Conservation (phyloP, 92 coral and sea anemone species). For the Paramuricea clavata region DNA sequence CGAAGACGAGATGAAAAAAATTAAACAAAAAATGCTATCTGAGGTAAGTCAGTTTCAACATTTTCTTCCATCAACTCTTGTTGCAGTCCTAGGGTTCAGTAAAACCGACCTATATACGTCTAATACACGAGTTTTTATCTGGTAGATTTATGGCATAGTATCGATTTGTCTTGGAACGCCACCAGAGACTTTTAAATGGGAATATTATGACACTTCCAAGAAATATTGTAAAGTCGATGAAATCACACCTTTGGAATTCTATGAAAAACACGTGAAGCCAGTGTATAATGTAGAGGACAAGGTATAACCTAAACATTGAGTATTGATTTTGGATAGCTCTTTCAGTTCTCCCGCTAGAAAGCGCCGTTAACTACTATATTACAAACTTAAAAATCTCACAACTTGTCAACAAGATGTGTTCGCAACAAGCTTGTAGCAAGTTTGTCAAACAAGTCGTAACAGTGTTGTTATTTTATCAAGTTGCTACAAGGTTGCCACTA, state of each 20-base stretch:
- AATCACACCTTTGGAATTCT: slow-evolving; percentile 85
- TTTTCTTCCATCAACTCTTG: background rate
- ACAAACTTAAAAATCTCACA: too few relatives aligned
- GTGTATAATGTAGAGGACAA: slow-evolving; percentile 80
- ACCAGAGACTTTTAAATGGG: slow-evolving; percentile 90
- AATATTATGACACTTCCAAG: slow-evolving; percentile 89
- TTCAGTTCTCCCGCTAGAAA: too few relatives aligned
- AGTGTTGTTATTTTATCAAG: too few relatives aligned
- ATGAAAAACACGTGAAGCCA: slow-evolving; percentile 88
- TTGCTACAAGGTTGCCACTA: too few relatives aligned
- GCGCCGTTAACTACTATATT: too few relatives aligned
- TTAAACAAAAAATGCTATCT: slow-evolving; percentile 82
- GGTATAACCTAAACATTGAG: slow-evolving; percentile 65
- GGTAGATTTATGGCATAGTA: slow-evolving; percentile 83
- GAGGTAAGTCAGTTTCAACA: slow-evolving; percentile 83
- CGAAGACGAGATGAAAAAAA: slow-evolving; percentile 74
- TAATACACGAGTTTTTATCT: too few relatives aligned
- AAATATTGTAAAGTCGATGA: slow-evolving; percentile 73
- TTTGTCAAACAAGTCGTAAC: too few relatives aligned
- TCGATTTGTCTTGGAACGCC: slow-evolving; percentile 92
- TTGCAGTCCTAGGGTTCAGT: too few relatives aligned
- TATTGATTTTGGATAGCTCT: too few relatives aligned
- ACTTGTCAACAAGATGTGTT: too few relatives aligned
- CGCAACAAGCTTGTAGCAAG: too few relatives aligned
- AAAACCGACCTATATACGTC: too few relatives aligned